A percentile compares a stretch with the other conserved stretches of the same genome.
Evolutionary conservation across 2,888 invertebrate species (phyloP).

Genomic region (Gari tellinella): DNA sequence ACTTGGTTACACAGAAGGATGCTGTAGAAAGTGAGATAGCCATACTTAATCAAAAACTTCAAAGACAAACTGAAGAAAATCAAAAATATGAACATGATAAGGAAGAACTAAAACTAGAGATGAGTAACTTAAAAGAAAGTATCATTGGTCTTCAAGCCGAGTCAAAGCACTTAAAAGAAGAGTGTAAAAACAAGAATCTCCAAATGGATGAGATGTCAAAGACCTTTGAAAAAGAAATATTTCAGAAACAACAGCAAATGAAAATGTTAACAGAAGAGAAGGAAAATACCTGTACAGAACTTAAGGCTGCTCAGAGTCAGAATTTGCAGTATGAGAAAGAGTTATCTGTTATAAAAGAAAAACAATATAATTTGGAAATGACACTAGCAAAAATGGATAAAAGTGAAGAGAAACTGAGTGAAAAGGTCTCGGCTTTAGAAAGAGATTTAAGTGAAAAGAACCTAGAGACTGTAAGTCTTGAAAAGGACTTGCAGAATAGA

Average conservation of each 20-base stretch:
- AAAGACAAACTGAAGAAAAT: constrained; percentile 21
- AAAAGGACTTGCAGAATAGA: constrained; percentile 42
- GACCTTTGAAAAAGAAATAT: not conserved
- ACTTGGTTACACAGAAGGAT: constrained; percentile 20
- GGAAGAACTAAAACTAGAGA: constrained; percentile 9
- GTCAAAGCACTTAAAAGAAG: not conserved
- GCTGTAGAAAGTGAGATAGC: constrained; percentile 31
- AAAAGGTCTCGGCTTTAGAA: constrained; percentile 38
- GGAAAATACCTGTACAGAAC: constrained; percentile 17
- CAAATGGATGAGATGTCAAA: constrained; percentile 2
- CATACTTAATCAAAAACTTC: constrained; percentile 11
- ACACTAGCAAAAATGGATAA: constrained; percentile 17
- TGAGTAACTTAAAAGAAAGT: constrained; percentile 11
- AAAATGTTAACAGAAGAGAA: constrained; percentile 13
- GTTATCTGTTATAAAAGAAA: constrained; percentile 30
- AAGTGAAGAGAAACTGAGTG: constrained; percentile 26
- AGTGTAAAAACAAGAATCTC: constrained; percentile 5
- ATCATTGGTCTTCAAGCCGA: constrained; percentile 14
- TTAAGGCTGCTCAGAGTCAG: constrained; percentile 21
- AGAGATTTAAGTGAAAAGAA: constrained; percentile 37
- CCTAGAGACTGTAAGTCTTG: constrained; percentile 31
- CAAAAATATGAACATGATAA: constrained; percentile 18
- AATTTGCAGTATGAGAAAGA: constrained; percentile 30
- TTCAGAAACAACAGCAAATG: constrained; percentile 12
- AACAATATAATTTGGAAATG: constrained; percentile 16